Evolutionary conservation across 2,113 vertebrate genomes (phyloP).

Genomic region (Accipiter cooperii): DNA sequence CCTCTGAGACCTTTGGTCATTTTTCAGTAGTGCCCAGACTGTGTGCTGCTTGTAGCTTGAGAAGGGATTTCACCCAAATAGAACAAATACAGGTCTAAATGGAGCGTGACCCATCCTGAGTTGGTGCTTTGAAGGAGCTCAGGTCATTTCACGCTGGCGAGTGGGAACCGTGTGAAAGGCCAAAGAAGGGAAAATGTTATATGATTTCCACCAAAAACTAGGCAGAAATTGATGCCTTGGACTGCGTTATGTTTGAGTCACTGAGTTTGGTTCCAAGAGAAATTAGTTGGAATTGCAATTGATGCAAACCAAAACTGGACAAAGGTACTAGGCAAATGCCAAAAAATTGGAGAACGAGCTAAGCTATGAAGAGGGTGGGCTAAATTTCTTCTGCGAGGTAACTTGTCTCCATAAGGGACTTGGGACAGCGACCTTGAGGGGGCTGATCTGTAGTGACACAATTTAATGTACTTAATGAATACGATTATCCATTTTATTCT

Average conservation of each 20-base stretch:
- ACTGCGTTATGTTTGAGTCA: neutral
- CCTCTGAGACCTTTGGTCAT: rapidly evolving
- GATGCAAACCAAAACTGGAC: neutral
- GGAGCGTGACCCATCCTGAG: neutral
- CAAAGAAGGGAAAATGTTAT: neutral
- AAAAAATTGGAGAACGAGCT: rapidly evolving
- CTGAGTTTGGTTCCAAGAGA: neutral
- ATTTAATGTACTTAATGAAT: neutral
- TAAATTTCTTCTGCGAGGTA: neutral
- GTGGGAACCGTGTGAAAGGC: neutral
- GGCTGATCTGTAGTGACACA: neutral
- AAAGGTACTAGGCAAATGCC: neutral
- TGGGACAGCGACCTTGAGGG: neutral
- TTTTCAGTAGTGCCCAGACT: neutral
- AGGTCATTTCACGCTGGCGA: neutral
- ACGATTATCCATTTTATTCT: rapidly evolving
- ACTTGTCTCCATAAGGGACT: neutral
- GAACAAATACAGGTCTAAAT: neutral
- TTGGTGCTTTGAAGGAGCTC: neutral
- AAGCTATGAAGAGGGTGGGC: neutral
- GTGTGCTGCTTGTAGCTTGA: neutral
- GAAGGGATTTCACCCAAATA: neutral
- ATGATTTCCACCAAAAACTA: constrained; percentile 3
- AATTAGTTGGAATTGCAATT: neutral
- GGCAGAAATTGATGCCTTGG: constrained; percentile 13